Conservation (phyloP, 1,140 invertebrate species). For the Chionoecetes opilio region DNA sequence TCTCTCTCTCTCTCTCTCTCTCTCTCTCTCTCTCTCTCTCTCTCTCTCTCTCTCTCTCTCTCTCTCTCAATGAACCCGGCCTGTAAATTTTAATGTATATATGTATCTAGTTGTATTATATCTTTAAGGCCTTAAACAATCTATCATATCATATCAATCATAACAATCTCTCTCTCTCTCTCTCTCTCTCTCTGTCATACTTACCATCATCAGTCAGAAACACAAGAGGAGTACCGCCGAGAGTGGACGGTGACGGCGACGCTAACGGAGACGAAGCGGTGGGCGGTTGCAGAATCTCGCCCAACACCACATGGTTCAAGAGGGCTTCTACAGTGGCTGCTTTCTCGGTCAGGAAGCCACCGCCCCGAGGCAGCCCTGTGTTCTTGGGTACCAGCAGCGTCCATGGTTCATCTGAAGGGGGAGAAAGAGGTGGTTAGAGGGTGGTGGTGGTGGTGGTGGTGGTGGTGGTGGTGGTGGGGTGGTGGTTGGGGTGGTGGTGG, state of each 20-base stretch:
- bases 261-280: neutral
- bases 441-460: neutral
- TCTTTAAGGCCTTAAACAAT: no score
- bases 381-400: slow-evolving; percentile 61
- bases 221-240: slow-evolving; percentile 29
- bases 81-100: no score
- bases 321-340: neutral
- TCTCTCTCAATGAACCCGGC: no score
- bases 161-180: neutral
- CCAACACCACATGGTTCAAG: slow-evolving; percentile 62
- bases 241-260: neutral
- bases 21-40: neutral
- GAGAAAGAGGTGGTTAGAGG: neutral
- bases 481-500: neutral
- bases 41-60: neutral
- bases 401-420: slow-evolving; percentile 61
- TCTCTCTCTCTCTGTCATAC: neutral
- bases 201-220: slow-evolving; percentile 52
- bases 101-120: no score
- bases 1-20: no score
- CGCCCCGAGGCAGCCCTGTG: neutral
- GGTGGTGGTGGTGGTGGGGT: neutral
- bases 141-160: no score
- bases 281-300: slow-evolving; percentile 11
- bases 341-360: neutral